phyloP scores from a whole-genome alignment of 2,113 vertebrate species.

The Salvelinus sp. region DNA sequence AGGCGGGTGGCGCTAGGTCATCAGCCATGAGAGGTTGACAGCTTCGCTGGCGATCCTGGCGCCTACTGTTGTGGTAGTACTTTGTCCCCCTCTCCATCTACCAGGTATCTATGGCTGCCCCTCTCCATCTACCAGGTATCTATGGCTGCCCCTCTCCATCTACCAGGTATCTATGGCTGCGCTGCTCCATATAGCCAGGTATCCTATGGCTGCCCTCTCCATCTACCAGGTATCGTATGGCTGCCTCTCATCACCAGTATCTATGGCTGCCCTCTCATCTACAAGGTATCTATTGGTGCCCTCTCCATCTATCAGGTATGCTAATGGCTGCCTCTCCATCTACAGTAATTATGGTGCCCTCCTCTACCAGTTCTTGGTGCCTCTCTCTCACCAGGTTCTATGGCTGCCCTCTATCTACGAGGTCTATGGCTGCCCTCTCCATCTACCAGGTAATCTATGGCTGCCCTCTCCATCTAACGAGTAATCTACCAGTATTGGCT shows the following conservation, averaged over 20 bases:
- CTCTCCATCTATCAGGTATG: no score
- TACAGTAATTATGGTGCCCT: no score
- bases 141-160: slow-evolving; percentile 11
- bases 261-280: slow-evolving; percentile 17
- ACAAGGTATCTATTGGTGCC: neutral
- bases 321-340: slow-evolving; percentile 1
- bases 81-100: slow-evolving; percentile 2
- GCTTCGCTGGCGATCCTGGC: slow-evolving; percentile 55
- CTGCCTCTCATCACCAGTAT: no score
- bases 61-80: slow-evolving; percentile 37
- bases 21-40: slow-evolving; percentile 59
- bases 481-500: no score
- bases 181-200: slow-evolving; percentile 3
- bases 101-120: neutral
- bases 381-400: no score
- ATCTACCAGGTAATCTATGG: neutral
- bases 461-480: no score
- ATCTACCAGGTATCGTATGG: no score
- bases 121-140: neutral
- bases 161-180: neutral
- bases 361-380: no score
- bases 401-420: neutral
- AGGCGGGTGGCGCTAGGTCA: slow-evolving; percentile 59
- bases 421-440: slow-evolving; percentile 4
- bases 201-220: neutral